Base-by-base conservation (phyloP, 2,888 invertebrate genomes). In the Stenoptilia bipunctidactyla region DNA sequence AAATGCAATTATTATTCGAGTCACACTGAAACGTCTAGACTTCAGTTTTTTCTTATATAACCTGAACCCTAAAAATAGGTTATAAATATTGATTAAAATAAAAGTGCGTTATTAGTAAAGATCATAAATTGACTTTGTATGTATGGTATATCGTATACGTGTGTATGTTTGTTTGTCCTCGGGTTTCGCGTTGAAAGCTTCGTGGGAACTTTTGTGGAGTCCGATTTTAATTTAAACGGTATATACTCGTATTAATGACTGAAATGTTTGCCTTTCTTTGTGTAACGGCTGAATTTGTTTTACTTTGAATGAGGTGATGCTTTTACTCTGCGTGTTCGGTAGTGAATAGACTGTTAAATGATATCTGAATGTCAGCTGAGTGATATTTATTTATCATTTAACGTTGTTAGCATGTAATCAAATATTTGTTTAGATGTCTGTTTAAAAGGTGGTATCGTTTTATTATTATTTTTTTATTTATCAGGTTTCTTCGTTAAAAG, bases 181-280 rank as follows among this genome's bases (percentile, higher is more conserved):
- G 6, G 30, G 30, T 41, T 47, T 48, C 38, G 37, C 40, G 40
- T 47, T 41, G 41, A 60, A 53, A 47, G 45, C 45, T 40, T 56
- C 47, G 50, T 62, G 58, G 52, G 58, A 64, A 61, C 56, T 52
- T 25, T 49, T 46, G 50, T 56, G 55, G 53, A 51, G 59, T 58
- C 50, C 57, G 48, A 58, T 55, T 63, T 70, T 61, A 62, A 66
- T 60, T 66, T 66, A 53, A 65, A 67, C 66, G 48, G 61, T 60
- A 66, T 72, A n/a, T n/a, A n/a, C n/a, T n/a, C n/a, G n/a, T n/a
- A 72, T 8, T 64, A 67, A 58, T 61, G 56, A 56, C 50, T 49
- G 47, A 52, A 51, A 45, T 42, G 49, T 43, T 12, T 47, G 51
- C 49, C 49, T 45, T 58, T 62, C 58, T 68, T 65, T 55, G 55